phyloP scores from a whole-genome alignment of 1,140 invertebrate genomes.

The Atta colombica region DNA sequence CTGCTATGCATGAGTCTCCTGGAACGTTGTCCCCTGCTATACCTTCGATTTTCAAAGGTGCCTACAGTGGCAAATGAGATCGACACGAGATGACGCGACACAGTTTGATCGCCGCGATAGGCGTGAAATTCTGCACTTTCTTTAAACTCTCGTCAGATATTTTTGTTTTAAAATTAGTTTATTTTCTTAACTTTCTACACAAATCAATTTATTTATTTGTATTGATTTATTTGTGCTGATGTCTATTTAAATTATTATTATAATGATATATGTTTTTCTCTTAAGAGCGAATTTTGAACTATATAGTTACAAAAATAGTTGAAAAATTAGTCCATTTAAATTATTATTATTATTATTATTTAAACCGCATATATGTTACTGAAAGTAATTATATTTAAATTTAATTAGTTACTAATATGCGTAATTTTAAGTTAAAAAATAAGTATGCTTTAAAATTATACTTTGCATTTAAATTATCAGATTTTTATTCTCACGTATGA shows the following conservation, averaged over 20 bases:
- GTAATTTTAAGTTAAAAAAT: neutral
- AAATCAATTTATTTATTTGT: neutral
- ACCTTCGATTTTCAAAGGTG: constrained; percentile 67
- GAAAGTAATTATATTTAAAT: neutral
- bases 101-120: neutral
- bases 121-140: neutral
- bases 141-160: neutral
- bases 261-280: neutral
- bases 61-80: neutral
- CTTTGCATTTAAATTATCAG: neutral
- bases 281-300: neutral
- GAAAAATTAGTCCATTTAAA: neutral
- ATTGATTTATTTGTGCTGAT: neutral
- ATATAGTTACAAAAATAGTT: neutral
- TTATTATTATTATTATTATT: neutral
- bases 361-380: neutral
- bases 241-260: neutral
- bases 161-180: neutral
- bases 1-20: constrained; percentile 52
- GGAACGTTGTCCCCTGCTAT: constrained; percentile 57
- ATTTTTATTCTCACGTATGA: neutral
- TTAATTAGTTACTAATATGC: neutral
- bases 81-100: neutral
- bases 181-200: neutral
- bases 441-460: neutral